Conservation (phyloP, 1,140 invertebrate genomes). For the Callitettix versicolor region DNA sequence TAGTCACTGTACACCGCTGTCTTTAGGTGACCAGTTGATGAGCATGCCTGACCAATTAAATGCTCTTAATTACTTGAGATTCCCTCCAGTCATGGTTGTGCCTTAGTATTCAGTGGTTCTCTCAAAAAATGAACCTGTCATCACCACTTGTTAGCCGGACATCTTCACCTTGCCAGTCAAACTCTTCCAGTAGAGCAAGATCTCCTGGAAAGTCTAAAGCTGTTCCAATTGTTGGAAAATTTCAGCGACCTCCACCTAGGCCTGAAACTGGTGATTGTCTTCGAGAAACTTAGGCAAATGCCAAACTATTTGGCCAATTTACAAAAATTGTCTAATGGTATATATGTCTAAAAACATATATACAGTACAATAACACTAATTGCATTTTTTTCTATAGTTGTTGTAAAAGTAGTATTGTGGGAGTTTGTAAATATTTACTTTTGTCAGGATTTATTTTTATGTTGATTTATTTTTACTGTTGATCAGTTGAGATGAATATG, state of each 20-base stretch:
- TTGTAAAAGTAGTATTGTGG: too few relatives aligned
- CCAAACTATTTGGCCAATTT: slow-evolving; percentile 35
- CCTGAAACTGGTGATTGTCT: slow-evolving; percentile 27
- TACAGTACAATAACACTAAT: too few relatives aligned
- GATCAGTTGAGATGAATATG: slow-evolving; percentile 31
- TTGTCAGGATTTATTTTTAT: too few relatives aligned
- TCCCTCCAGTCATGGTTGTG: slow-evolving; percentile 18
- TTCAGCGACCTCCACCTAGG: not conserved
- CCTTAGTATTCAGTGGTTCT: slow-evolving; percentile 29
- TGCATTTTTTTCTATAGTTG: too few relatives aligned
- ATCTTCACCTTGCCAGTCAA: slow-evolving; percentile 37
- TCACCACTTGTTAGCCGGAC: slow-evolving; percentile 39
- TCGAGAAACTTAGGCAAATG: slow-evolving; percentile 35
- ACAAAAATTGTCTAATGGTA: too few relatives aligned
- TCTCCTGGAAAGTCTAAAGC: slow-evolving; percentile 31
- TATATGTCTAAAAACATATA: too few relatives aligned
- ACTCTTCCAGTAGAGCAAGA: slow-evolving; percentile 35
- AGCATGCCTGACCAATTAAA: slow-evolving; percentile 4
- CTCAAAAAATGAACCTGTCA: slow-evolving; percentile 27
- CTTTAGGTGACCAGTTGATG: slow-evolving; percentile 15
- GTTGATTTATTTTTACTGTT: too few relatives aligned
- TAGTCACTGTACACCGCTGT: slow-evolving; percentile 11
- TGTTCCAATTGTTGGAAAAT: not conserved
- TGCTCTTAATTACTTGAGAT: not conserved
- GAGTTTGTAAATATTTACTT: too few relatives aligned